Base-by-base conservation (phyloP, 2,888 invertebrate species). In the Tanypteryx hageni region DNA sequence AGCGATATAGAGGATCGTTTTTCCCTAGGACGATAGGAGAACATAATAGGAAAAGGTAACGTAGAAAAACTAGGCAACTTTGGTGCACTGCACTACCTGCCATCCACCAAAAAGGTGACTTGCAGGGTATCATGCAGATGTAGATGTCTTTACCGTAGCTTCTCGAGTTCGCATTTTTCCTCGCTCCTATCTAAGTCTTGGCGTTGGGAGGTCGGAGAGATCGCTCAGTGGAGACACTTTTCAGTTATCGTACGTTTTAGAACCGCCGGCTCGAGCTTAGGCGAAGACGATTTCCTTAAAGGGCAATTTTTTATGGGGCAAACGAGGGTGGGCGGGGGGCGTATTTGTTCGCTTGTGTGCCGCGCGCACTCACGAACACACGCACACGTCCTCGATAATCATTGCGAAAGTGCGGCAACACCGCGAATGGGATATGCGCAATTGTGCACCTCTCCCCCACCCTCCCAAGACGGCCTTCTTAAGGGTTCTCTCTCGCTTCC, bases 331-430 rank as follows among this genome's bases (percentile, higher is more conserved):
- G 76, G 76, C 11, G 76, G 76, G 44, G 13, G 22, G 22, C 76
- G 76, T 76, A n/a, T 76, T 76, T 76, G 76, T 76, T 76, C 76
- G 76, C 64, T 64, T 14, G 64, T 1, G 44, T 64, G 64, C 64
- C 13, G 61, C 61, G 61, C 4, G 76, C 76, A n/a, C n/a, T n/a
- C n/a, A n/a, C n/a, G n/a, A n/a, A 44, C 44, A 44, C 44, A 44
- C 44, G 27, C 76, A 76, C 76, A 22, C 76, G 76, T 76, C 76
- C 76, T 76, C 76, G 76, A 76, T 76, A 76, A 76, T 76, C 22
- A 76, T 27, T 76, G 76, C 22, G 76, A 76, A 76, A 76, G 76
- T 76, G 76, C 76, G 76, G 76, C 76, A 76, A 76, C 76, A 27
- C 76, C 76, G 76, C 76, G 18, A 64, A n/a, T 64, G 68, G 68